Base-by-base conservation (phyloP, 2,113 vertebrate species). In the Sprattus sprattus region DNA sequence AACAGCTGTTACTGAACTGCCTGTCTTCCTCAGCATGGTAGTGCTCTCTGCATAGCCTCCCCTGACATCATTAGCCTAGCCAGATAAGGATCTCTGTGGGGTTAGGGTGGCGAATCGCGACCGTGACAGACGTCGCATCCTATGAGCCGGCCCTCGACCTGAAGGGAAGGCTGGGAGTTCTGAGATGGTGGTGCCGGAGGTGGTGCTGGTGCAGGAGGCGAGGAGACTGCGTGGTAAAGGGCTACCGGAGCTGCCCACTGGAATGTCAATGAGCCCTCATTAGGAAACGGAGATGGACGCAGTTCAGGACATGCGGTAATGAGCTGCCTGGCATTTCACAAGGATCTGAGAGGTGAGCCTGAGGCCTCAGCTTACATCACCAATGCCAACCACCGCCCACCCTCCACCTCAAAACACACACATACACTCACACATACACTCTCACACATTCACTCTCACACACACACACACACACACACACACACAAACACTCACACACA, bases 241-340 rank as follows among this genome's bases (percentile, higher is more conserved):
- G 22, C n/a, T 67, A 10, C 9, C 10, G 50, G 90, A 60, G 81
- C 89, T 71, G 28, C 82, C n/a, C 90, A 87, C 83, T 13, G 83
- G 93, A 94, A 94, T 94, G 91, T 88, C 93, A 94, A 93, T 91
- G 92, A 94, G 90, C 85, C 81, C 87, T 89, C 89, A 88, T 93
- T 93, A 92, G 90, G 85, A 89, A 87, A 78, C 3, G 71, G 71
- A 11, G 88, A 78, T 0, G 71, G 71, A 11, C 28, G 11, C 71
- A 39, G 71, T 6, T 28, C 25, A 9, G 71, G 32, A 39, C 28
- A 39, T 3, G 71, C 71, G 1, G 71, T 92, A 93, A 94, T 92
- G 85, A 92, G 85, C 91, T 67, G 85, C 85, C 91, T 93, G 93
- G 94, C 94, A 95, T 94, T 94, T 93, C 91, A 90, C 89, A 91